Percentiles rank a stretch among this genome's conserved stretches.
Evolutionary conservation across 2,113 vertebrate genomes (phyloP).

Genomic region (Triplophysa siluroides): DNA sequence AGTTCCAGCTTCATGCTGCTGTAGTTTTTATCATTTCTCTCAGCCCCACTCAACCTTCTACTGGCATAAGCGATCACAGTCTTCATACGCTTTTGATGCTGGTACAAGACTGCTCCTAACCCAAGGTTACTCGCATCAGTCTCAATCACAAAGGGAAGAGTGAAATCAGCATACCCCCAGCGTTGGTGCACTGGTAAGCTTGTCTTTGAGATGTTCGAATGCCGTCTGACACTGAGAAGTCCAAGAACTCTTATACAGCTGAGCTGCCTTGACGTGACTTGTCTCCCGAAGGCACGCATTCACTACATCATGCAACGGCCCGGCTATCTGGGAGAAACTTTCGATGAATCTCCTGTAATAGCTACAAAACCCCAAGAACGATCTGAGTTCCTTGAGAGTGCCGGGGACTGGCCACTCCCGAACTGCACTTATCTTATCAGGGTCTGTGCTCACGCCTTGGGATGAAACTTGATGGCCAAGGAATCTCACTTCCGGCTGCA

Average conservation of each 20-base stretch:
- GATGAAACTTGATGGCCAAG: background rate
- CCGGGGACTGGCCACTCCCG: background rate
- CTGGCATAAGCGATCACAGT: background rate
- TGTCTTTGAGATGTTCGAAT: constrained; percentile 14
- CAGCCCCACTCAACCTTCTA: constrained; percentile 7
- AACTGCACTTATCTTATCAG: constrained; percentile 8
- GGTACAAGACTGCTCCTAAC: constrained; percentile 1
- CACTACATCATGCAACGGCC: background rate
- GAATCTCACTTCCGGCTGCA: background rate
- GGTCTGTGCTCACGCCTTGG: background rate
- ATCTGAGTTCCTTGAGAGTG: background rate
- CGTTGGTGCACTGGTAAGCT: constrained; percentile 2
- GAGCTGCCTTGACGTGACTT: background rate
- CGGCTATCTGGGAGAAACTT: background rate
- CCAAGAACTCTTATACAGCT: background rate
- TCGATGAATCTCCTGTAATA: background rate
- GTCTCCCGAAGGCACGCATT: background rate
- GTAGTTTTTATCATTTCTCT: constrained; percentile 43
- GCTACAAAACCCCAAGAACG: constrained; percentile 2
- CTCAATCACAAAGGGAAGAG: background rate
- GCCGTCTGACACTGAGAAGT: constrained; percentile 7
- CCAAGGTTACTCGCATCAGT: constrained; percentile 9
- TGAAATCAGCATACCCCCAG: constrained; percentile 7
- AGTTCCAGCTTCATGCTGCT: constrained; percentile 35
- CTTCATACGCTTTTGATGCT: background rate